Evolutionary conservation across 2,113 vertebrate genomes (phyloP).

Genomic region (Dicentrarchus labrax): DNA sequence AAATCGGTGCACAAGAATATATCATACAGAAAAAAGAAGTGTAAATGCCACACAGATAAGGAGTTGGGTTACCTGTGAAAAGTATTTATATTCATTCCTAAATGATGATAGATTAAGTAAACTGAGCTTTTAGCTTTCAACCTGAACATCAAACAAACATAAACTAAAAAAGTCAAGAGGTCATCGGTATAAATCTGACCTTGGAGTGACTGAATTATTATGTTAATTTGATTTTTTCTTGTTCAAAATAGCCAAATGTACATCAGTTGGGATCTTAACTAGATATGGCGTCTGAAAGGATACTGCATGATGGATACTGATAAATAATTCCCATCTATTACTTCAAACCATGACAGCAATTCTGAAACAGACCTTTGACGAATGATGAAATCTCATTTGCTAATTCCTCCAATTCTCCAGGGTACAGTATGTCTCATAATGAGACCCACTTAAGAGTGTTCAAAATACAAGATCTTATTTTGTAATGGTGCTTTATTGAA

Average conservation of each 20-base stretch:
- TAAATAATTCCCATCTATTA: conserved; percentile 1
- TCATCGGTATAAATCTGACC: neutral
- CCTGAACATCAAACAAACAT: neutral
- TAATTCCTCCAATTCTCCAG: conserved; percentile 31
- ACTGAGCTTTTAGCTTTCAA: neutral
- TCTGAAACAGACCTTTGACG: conserved; percentile 38
- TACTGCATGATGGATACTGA: neutral
- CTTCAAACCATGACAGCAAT: conserved; percentile 36
- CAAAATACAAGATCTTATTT: conserved; percentile 31
- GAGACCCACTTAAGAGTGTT: conserved; percentile 31
- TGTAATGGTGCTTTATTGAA: conserved; percentile 19
- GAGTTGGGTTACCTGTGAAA: neutral
- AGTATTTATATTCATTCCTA: neutral
- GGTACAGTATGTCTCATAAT: conserved; percentile 3
- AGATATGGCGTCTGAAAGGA: neutral
- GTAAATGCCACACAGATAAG: neutral
- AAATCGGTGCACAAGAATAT: neutral
- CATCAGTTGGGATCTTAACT: neutral
- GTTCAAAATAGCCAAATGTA: neutral
- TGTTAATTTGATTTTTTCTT: conserved; percentile 1
- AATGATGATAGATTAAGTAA: neutral
- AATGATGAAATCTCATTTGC: conserved; percentile 43
- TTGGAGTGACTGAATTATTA: neutral
- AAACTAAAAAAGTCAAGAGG: no score
- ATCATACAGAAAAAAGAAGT: neutral